Evolutionary conservation across 2,888 invertebrate genomes (phyloP), one percentile per base, ranked within the genome.

Genomic region (Xylota sylvarum): DNA sequence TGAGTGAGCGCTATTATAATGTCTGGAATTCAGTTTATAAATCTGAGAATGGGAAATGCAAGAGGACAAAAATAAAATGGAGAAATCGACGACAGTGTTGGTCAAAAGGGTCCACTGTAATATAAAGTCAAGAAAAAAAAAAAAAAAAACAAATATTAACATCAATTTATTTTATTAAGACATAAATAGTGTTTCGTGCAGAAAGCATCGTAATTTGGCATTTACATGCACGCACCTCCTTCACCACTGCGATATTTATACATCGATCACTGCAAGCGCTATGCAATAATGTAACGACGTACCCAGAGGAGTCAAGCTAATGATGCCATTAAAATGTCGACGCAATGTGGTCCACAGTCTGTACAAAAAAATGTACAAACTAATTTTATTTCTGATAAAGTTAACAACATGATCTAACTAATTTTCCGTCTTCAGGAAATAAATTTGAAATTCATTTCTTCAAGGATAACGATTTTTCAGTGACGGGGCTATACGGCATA

Each of bases 111-210:
- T 30, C 55, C 17, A 17, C 58, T 60, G 58, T 72, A 69, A 55
- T 60, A 23, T 19, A 55, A 50, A 40, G 60, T 43, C n/a, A n/a
- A n/a, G n/a, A n/a, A n/a, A 67, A 27, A 52, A 62, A 50, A 60
- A 56, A 55, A 67, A 80, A 58, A 76, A 30, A 70, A 58, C 69
- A 74, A 77, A 80, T 80, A 77, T 81, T 81, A 80, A 81, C 88
- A 88, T 88, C 87, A 89, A 88, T 88, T 89, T 88, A 88, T 88
- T 88, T 89, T 89, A 89, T 89, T 89, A 89, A 89, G 89, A 89
- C 89, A 89, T 89, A 89, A 89, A 89, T 89, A 89, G 89, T 88
- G 88, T 87, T 89, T 89, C 89, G 89, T 89, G 89, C 88, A 88
- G 88, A 88, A 88, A 89, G 88, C 87, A 87, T 88, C 87, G 88